Evolutionary conservation across 1,140 invertebrate species (phyloP), one percentile per base, ranked within the genome.

Genomic region (Orchesella cincta): DNA sequence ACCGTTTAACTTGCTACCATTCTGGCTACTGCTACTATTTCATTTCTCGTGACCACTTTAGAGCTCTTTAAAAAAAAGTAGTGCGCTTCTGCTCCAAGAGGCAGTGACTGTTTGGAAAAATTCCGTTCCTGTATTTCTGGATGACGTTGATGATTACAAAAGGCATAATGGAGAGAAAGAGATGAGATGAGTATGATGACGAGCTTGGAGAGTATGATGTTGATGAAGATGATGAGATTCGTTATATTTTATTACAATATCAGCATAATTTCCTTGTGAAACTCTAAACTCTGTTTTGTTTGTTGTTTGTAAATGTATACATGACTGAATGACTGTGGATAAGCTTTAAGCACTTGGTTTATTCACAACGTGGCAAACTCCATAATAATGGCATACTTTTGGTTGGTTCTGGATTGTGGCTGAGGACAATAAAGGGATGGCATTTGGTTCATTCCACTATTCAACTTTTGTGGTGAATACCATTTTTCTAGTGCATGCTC

Each of bases 201-300:
- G 62, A 67, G n/a, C n/a, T n/a, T n/a, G n/a, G n/a, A 26, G 62
- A 67, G 62, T 29, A 67, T 67, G 62, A 67, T 67, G 8, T 31
- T 67, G 29, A 67, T 67, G 62, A 23, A 67, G 62, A 67, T 67
- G 62, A 67, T 67, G 62, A 67, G 62, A 67, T 67, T 67, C 62
- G 62, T 67, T 67, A 67, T 67, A 67, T 67, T 31, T 67, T 67
- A 31, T 67, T 67, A 67, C 62, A 67, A 67, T 67, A 67, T 67
- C 31, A 67, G n/a, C 62, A 67, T 33, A 67, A 67, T 67, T 67
- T 67, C 62, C 62, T 33, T 16, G 62, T 33, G 62, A 67, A 57
- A 57, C 23, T 57, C 52, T 57, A 3, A 14, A 8, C 23, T 5
- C 39, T 46, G 3, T 57, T 57, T 57, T 57, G 54, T 57, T 57